Evolutionary conservation across 2,888 invertebrate genomes (phyloP), one percentile per base, ranked within the genome.

Genomic region (Bombylius major): DNA sequence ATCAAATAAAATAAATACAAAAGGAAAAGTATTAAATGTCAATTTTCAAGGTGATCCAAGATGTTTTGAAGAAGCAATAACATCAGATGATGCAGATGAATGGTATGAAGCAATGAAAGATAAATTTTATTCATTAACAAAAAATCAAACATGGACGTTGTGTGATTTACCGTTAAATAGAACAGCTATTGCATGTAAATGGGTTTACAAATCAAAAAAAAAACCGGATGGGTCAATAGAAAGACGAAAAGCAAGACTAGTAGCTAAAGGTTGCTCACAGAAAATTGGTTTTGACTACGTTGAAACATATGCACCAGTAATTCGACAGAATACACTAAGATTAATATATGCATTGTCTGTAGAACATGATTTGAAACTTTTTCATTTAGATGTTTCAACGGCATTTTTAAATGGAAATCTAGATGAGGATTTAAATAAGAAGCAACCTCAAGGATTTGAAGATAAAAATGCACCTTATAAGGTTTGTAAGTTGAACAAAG

Each of bases 401-500:
- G 50, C 50, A 6, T 50, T 36, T 36, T 36, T 50, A n/a, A 50
- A 50, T 34, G 50, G 50, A 36, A 5, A 36, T 9, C 14, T 50
- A 14, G 32, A 36, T 6, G 34, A 50, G 34, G 34, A 11, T 11
- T n/a, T 50, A 32, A 11, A 36, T 36, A 50, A 34, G 50, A 13
- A 34, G 9, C 9, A 34, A 34, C 50, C 50, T n/a, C 13, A 50
- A 9, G 39, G 11, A 39, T 39, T 39, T 4, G 4, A 39, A n/a
- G n/a, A n/a, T n/a, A n/a, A n/a, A n/a, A n/a, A n/a, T n/a, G n/a
- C n/a, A n/a, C n/a, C n/a, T n/a, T n/a, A n/a, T n/a, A n/a, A n/a
- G n/a, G 61, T 61, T 6, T 63, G 59, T 36, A 54, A 53, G 33
- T 51, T 64, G 5, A 55, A 60, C n/a, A 65, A 61, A 45, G 59